These are phyloP conservation scores for Agrochola lychnidis DNA, from an alignment of 2,888 invertebrate genomes.

Conservation along the genomic window DNA sequence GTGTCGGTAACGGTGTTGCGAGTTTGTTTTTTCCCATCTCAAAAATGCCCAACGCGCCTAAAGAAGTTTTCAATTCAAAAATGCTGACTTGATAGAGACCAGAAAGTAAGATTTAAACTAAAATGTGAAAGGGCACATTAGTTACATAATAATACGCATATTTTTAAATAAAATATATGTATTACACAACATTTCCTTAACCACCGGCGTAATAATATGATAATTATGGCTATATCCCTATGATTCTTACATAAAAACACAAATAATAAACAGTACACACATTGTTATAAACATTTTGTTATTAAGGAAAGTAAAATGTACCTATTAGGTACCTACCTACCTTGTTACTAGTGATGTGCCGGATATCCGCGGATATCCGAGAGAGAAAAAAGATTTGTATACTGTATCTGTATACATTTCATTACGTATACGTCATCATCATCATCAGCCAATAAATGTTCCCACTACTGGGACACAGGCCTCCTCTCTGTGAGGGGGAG, in stretches of 20 bases:
- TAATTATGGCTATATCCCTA: background rate
- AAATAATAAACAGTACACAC: background rate
- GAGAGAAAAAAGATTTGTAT: too few relatives aligned
- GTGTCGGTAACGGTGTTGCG: too few relatives aligned
- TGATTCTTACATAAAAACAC: constrained; percentile 13
- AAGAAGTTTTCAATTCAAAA: background rate
- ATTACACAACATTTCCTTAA: constrained; percentile 2
- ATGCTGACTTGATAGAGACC: background rate
- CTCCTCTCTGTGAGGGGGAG: too few relatives aligned
- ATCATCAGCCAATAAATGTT: too few relatives aligned
- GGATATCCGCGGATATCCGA: too few relatives aligned
- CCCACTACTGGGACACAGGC: too few relatives aligned
- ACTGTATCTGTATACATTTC: too few relatives aligned
- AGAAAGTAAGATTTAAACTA: background rate
- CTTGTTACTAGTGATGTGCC: background rate
- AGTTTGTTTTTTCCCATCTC: too few relatives aligned
- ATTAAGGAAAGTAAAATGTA: constrained; percentile 1
- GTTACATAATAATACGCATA: background rate
- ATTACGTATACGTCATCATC: too few relatives aligned
- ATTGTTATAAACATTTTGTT: constrained; percentile 11
- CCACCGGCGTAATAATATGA: too few relatives aligned
- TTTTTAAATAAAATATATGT: background rate
- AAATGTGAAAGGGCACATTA: background rate
- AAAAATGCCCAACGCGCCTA: too few relatives aligned
- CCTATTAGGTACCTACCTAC: background rate